A percentile compares a stretch with the other conserved stretches of the same genome.
These are phyloP conservation scores for Dermatemys mawii DNA, from an alignment of 2,113 vertebrate species.

Conservation along the genomic window DNA sequence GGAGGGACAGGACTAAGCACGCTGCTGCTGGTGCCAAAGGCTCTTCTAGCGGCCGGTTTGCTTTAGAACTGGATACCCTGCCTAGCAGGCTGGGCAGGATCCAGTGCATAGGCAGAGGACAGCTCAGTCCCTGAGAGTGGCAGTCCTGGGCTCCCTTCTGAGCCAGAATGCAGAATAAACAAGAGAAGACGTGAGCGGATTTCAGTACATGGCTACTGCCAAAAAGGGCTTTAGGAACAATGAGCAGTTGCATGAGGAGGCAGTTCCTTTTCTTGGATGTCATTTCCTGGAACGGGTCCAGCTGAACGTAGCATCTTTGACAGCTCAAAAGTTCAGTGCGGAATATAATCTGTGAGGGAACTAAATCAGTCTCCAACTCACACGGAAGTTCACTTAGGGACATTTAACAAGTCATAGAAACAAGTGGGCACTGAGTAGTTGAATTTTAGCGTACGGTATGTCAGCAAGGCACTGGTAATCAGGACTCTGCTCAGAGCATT, in stretches of 20 bases:
- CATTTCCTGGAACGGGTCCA: not conserved
- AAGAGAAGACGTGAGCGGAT: not conserved
- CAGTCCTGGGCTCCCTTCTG: not conserved
- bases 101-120: not conserved
- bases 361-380: not conserved
- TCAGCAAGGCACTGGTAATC: accelerated
- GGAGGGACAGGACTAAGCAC: not conserved
- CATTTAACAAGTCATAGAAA: not conserved
- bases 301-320: not conserved
- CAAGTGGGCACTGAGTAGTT: not conserved
- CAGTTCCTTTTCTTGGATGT: not conserved
- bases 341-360: not conserved
- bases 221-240: not conserved
- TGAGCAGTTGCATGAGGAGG: not conserved
- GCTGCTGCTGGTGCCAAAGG: not conserved
- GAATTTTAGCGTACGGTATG: not conserved
- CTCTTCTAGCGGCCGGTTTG: not conserved
- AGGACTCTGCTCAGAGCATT: not conserved
- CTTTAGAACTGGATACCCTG: not conserved
- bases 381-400: not conserved
- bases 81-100: not conserved
- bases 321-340: not conserved
- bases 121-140: not conserved
- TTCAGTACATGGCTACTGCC: not conserved
- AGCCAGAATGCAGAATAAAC: not conserved